Evolutionary conservation across 2,797 vertebrate species (phyloP).

Genomic region (Tragopan temminckii): DNA sequence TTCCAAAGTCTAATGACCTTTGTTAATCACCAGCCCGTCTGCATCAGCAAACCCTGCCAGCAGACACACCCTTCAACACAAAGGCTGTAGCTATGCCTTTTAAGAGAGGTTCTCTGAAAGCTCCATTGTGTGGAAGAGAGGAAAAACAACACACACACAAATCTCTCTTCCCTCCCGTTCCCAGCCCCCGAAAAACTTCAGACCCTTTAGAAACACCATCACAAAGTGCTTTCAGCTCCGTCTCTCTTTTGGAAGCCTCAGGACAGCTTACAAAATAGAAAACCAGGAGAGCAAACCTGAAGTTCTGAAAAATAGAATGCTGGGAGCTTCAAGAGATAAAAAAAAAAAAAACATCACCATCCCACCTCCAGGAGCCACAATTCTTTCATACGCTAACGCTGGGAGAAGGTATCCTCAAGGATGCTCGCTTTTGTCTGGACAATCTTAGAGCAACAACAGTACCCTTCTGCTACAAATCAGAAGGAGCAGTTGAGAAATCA

Average conservation of each 20-base stretch:
- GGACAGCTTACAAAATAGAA: constrained; percentile 24
- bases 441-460: constrained; percentile 55
- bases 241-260: constrained; percentile 64
- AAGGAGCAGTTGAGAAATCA: neutral
- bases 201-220: constrained; percentile 73
- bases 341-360: constrained; percentile 17
- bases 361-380: neutral
- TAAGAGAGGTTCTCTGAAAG: constrained; percentile 94
- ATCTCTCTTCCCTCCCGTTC: constrained; percentile 56
- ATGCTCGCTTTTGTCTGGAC: constrained; percentile 28
- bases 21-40: constrained; percentile 99
- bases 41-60: constrained; percentile 92
- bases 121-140: constrained; percentile 82
- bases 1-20: constrained; percentile 99
- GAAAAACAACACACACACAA: constrained; percentile 77
- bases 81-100: constrained; percentile 92
- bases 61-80: constrained; percentile 95
- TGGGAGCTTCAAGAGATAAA: constrained; percentile 5
- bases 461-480: constrained; percentile 52
- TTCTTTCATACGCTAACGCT: constrained; percentile 3
- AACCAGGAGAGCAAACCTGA: constrained; percentile 6
- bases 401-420: constrained; percentile 48
- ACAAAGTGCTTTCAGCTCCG: constrained; percentile 67
- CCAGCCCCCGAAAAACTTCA: constrained; percentile 34
- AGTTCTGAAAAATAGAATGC: constrained; percentile 15